Evolutionary conservation across 2,113 vertebrate genomes (phyloP).

Genomic region (Opisthocomus hoazin): DNA sequence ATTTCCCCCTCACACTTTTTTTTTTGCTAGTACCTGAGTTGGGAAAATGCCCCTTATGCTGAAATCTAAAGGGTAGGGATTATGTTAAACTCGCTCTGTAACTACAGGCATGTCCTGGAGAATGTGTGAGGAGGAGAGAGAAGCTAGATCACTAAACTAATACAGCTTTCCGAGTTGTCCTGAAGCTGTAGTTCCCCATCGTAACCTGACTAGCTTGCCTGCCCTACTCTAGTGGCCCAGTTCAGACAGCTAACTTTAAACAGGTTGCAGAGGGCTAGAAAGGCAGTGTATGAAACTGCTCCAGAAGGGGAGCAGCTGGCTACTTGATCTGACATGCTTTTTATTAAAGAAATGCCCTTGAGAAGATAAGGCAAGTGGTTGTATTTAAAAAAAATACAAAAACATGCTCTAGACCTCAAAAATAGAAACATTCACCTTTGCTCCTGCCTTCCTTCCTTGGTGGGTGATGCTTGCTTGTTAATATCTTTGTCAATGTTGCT

Average conservation of each 20-base stretch:
- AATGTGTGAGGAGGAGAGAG: background rate
- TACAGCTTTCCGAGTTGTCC: background rate
- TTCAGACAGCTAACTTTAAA: background rate
- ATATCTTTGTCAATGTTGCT: conserved; percentile 55
- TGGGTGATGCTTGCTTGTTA: conserved; percentile 53
- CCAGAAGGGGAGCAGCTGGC: conserved; percentile 25
- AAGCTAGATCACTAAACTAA: background rate
- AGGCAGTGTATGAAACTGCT: conserved; percentile 7
- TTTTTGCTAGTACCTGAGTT: conserved; percentile 33
- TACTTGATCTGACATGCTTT: conserved; percentile 45
- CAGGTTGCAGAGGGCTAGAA: background rate
- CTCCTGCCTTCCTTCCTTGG: background rate
- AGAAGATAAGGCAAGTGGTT: background rate
- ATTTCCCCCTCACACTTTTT: conserved; percentile 59
- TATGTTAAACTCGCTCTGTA: background rate
- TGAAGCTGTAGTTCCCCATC: background rate
- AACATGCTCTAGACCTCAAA: background rate
- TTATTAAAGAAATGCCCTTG: conserved; percentile 40
- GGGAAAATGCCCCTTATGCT: conserved; percentile 10
- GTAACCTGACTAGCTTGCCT: background rate
- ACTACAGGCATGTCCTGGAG: background rate
- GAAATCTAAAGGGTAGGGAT: background rate
- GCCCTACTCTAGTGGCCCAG: background rate
- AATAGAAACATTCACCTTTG: background rate
- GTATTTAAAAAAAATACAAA: background rate